phyloP scores from a whole-genome alignment of 23 tunicate genomes.

The Ciona savignyi region DNA sequence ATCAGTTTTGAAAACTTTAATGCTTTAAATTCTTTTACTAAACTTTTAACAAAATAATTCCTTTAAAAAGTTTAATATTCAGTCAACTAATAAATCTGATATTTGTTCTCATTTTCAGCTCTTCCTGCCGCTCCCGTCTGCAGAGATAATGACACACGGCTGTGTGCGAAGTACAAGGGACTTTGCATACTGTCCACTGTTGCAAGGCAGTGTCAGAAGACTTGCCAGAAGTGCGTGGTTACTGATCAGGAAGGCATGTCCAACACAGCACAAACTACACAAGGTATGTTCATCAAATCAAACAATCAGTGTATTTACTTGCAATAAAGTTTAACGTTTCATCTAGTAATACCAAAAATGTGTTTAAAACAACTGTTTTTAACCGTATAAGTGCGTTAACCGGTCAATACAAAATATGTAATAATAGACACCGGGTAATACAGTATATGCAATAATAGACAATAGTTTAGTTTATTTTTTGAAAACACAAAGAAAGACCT shows the following conservation, averaged over 20 bases:
- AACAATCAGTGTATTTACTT: background rate
- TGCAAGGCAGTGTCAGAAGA: slow-evolving; percentile 22
- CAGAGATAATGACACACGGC: slow-evolving; percentile 13
- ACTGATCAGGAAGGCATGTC: slow-evolving; percentile 45
- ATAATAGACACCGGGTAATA: background rate
- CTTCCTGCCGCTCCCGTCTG: background rate
- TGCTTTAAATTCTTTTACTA: background rate
- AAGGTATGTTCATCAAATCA: no score
- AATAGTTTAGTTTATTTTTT: no score
- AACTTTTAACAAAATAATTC: background rate
- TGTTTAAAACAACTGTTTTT: no score
- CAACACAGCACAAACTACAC: background rate
- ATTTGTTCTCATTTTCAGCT: background rate
- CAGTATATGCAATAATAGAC: background rate
- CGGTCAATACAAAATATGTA: background rate
- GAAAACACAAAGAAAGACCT: no score
- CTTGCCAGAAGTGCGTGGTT: slow-evolving; percentile 36
- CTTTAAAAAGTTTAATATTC: no score
- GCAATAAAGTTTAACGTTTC: no score
- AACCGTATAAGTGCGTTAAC: no score
- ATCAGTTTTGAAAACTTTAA: background rate
- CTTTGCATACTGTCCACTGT: slow-evolving; percentile 30
- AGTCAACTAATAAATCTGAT: background rate
- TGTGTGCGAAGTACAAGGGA: slow-evolving; percentile 16
- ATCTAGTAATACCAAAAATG: no score